Conservation (phyloP, 2,888 invertebrate species). For the Campoletis raptor region DNA sequence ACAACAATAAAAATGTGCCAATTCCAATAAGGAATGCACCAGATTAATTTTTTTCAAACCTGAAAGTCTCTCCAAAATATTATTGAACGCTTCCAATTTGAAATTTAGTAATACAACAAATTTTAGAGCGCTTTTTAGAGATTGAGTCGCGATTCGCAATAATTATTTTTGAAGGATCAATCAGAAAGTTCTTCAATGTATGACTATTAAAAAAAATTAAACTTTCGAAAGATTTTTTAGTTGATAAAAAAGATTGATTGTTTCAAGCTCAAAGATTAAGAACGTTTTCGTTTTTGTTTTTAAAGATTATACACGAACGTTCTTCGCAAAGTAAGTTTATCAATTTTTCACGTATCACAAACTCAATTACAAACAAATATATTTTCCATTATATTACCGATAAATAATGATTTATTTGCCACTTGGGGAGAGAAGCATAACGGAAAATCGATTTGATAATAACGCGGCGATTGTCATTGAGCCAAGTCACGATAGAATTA, state of each 20-base stretch:
- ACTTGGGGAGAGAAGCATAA: slow-evolving; percentile 27
- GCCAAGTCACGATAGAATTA: slow-evolving; percentile 46
- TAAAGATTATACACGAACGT: neutral
- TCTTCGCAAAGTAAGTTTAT: neutral
- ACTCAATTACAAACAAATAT: slow-evolving; percentile 46
- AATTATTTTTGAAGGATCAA: neutral
- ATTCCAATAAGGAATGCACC: too few relatives aligned
- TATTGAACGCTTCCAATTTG: too few relatives aligned
- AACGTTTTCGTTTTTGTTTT: neutral
- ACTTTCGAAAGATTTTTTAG: neutral
- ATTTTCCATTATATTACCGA: slow-evolving; percentile 65
- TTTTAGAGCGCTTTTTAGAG: too few relatives aligned
- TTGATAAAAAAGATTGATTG: neutral
- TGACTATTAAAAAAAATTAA: neutral
- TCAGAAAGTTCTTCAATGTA: neutral
- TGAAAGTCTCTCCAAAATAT: too few relatives aligned
- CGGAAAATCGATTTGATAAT: slow-evolving; percentile 54
- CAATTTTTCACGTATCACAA: slow-evolving; percentile 5
- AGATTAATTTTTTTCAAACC: too few relatives aligned
- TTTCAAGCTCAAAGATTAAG: neutral
- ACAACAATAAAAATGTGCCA: too few relatives aligned
- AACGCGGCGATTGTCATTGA: slow-evolving; percentile 50
- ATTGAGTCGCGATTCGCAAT: too few relatives aligned
- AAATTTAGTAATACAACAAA: too few relatives aligned
- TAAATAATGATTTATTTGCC: slow-evolving; percentile 69